These are phyloP conservation scores for Centroberyx gerrardi DNA, from an alignment of 2,797 vertebrate species.

Conservation along the genomic window DNA sequence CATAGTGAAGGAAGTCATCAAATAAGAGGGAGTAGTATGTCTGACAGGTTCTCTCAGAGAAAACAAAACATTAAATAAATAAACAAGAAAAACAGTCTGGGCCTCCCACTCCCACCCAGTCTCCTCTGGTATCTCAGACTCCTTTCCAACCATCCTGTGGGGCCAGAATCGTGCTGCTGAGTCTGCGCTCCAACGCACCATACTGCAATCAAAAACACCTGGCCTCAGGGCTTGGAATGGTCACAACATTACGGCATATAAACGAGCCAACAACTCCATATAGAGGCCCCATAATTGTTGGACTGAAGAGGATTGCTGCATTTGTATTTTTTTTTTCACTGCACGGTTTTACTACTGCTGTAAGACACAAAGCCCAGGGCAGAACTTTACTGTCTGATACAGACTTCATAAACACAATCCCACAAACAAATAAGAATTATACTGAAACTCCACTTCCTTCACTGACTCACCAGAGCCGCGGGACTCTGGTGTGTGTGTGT, in stretches of 20 bases:
- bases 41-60: slow-evolving; percentile 69
- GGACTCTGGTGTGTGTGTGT: no score
- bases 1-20: slow-evolving; percentile 71
- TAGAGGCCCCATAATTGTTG: slow-evolving; percentile 85
- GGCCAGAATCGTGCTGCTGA: slow-evolving; percentile 70
- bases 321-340: slow-evolving; percentile 63
- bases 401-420: slow-evolving; percentile 68
- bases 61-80: slow-evolving; percentile 82
- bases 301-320: slow-evolving; percentile 78
- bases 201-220: slow-evolving; percentile 85
- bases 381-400: slow-evolving; percentile 59
- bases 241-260: slow-evolving; percentile 85
- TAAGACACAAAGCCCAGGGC: slow-evolving; percentile 69
- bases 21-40: slow-evolving; percentile 73
- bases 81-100: slow-evolving; percentile 76
- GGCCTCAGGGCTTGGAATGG: slow-evolving; percentile 81
- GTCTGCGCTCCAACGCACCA: slow-evolving; percentile 70
- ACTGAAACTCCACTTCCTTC: slow-evolving; percentile 40
- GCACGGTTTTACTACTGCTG: slow-evolving; percentile 77
- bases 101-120: slow-evolving; percentile 70
- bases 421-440: slow-evolving; percentile 66
- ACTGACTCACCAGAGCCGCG: slow-evolving; percentile 18
- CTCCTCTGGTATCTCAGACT: slow-evolving; percentile 71
- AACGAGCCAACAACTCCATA: slow-evolving; percentile 82
- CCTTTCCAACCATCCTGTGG: slow-evolving; percentile 68